These are phyloP conservation scores for Tipula confusa DNA, from an alignment of 2,888 invertebrate genomes.

Conservation along the genomic window DNA sequence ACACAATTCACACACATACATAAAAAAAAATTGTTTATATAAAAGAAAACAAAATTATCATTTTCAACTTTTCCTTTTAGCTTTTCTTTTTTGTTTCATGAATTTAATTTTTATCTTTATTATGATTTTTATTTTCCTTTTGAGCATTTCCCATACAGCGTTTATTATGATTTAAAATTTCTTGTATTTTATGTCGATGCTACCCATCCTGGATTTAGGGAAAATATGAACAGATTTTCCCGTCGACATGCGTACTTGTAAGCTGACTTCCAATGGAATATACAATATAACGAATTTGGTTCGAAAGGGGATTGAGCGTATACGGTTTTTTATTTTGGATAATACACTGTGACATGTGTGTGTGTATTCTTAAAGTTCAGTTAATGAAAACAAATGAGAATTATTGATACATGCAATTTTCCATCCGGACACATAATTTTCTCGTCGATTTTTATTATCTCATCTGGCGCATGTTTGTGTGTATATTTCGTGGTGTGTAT, in stretches of 20 bases:
- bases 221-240: background rate
- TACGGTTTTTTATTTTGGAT: background rate
- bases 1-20: background rate
- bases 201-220: background rate
- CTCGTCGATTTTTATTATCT: background rate
- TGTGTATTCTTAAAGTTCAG: background rate
- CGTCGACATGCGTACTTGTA: background rate
- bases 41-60: background rate
- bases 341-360: background rate
- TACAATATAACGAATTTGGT: background rate
- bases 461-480: background rate
- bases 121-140: background rate
- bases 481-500: background rate
- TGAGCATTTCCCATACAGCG: background rate
- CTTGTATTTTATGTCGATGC: background rate
- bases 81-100: background rate
- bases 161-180: background rate
- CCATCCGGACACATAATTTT: background rate
- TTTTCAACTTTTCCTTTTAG: slow-evolving; percentile 25
- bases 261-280: background rate
- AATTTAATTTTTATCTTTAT: slow-evolving; percentile 20
- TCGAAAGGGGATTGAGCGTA: background rate
- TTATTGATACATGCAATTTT: background rate
- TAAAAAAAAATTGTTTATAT: too few relatives aligned
- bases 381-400: background rate